These are phyloP conservation scores for Etheostoma cragini DNA, from an alignment of 2,113 vertebrate species.

Conservation along the genomic window DNA sequence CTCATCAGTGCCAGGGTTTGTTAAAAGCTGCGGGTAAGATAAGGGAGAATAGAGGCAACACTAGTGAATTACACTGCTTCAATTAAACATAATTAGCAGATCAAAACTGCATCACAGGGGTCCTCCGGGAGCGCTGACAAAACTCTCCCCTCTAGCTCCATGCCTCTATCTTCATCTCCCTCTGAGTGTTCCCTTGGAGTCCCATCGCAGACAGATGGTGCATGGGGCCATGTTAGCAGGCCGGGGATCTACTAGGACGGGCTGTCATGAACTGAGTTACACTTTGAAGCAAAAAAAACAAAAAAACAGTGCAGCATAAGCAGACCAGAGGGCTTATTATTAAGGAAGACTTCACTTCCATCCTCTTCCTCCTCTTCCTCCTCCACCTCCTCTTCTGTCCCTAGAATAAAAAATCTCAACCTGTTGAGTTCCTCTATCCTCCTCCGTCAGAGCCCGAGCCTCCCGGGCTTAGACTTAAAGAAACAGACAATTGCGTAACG, in stretches of 20 bases:
- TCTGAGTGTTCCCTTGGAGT: conserved; percentile 63
- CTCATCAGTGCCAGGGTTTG: conserved; percentile 43
- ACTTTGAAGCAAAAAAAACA: conserved; percentile 22
- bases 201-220: conserved; percentile 76
- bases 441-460: conserved; percentile 66
- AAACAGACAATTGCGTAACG: conserved; percentile 74
- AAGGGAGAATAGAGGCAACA: conserved; percentile 43
- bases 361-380: conserved; percentile 11
- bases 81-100: conserved; percentile 78
- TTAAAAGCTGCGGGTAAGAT: conserved; percentile 51
- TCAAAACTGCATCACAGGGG: conserved; percentile 70
- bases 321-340: conserved; percentile 55
- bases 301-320: conserved; percentile 9
- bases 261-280: conserved; percentile 49
- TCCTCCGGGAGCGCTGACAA: conserved; percentile 61
- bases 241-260: conserved; percentile 40
- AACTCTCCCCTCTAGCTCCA: neutral
- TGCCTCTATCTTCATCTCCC: conserved; percentile 41
- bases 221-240: conserved; percentile 68
- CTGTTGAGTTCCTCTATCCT: conserved; percentile 76
- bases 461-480: conserved; percentile 69
- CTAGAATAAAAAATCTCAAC: conserved; percentile 72
- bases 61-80: conserved; percentile 67
- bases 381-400: conserved; percentile 42
- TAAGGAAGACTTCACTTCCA: conserved; percentile 44